These are phyloP conservation scores for Anoplophora glabripennis DNA, from an alignment of 1,140 invertebrate genomes.

Conservation along the genomic window DNA sequence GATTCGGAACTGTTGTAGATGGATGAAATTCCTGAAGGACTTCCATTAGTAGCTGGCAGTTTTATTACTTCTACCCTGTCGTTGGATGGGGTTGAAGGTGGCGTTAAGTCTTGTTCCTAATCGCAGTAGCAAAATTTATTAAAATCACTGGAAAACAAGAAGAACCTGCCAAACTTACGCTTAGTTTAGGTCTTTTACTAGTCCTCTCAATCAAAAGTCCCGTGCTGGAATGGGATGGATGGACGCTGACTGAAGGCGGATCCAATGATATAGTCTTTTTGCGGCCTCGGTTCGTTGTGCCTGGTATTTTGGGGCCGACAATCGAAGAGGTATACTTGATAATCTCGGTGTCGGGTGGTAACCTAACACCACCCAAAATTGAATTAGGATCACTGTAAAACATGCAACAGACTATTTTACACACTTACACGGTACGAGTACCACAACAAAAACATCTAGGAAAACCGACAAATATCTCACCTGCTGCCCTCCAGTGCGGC, in stretches of 20 bases:
- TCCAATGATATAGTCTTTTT: conserved; percentile 85
- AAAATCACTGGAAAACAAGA: not conserved
- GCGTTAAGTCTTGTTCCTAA: conserved; percentile 33
- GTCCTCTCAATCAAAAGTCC: conserved; percentile 52
- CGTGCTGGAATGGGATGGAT: conserved; percentile 44
- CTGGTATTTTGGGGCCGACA: conserved; percentile 76
- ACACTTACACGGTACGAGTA: conserved; percentile 2
- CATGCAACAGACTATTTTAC: conserved; percentile 27
- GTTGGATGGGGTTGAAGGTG: conserved; percentile 36
- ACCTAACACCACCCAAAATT: conserved; percentile 72
- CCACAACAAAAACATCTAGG: conserved; percentile 4
- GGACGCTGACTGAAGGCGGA: conserved; percentile 72
- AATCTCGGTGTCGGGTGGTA: conserved; percentile 85
- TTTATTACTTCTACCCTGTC: conserved; percentile 77
- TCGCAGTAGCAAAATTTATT: not conserved
- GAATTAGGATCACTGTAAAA: conserved; percentile 69
- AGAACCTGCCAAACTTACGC: conserved; percentile 27
- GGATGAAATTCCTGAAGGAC: conserved; percentile 40
- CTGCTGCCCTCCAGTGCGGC: conserved; percentile 61
- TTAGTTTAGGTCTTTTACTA: conserved; percentile 53
- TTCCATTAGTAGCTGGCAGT: conserved; percentile 58
- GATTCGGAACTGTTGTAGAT: conserved; percentile 48
- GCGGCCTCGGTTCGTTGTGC: conserved; percentile 75
- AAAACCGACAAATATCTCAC: conserved; percentile 44
- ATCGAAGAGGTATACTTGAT: conserved; percentile 85